phyloP scores from a whole-genome alignment of 2,888 invertebrate genomes.

The Gastracanthus pulcherrimus region DNA sequence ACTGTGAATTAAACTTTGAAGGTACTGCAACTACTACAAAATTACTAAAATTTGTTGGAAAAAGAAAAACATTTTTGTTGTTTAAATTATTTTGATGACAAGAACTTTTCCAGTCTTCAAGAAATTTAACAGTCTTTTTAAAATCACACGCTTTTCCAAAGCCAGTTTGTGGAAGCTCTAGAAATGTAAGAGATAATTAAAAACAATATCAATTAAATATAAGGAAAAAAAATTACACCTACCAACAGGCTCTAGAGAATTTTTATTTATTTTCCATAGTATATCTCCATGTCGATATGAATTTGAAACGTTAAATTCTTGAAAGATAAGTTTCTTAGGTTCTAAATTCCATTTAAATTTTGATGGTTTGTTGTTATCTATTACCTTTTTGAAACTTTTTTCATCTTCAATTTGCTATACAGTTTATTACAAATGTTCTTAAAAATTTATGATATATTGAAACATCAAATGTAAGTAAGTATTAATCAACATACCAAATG shows the following conservation, averaged over 20 bases:
- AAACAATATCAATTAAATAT: slow-evolving; percentile 12
- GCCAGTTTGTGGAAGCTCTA: slow-evolving; percentile 71
- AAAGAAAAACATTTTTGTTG: slow-evolving; percentile 74
- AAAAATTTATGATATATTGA: slow-evolving; percentile 53
- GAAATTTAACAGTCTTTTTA: slow-evolving; percentile 76
- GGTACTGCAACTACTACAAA: slow-evolving; percentile 69
- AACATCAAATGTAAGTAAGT: slow-evolving; percentile 20
- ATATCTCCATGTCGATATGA: slow-evolving; percentile 67
- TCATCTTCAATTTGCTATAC: slow-evolving; percentile 65
- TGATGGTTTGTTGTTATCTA: slow-evolving; percentile 59
- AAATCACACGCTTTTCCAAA: slow-evolving; percentile 71
- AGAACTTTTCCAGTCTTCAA: slow-evolving; percentile 75
- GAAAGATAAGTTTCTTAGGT: slow-evolving; percentile 44
- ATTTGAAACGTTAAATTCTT: slow-evolving; percentile 63
- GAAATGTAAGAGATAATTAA: slow-evolving; percentile 40
- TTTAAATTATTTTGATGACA: slow-evolving; percentile 75
- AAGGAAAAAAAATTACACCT: slow-evolving; percentile 34
- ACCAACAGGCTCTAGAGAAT: slow-evolving; percentile 68
- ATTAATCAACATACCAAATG: slow-evolving; percentile 59
- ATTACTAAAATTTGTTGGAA: slow-evolving; percentile 70
- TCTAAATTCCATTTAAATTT: slow-evolving; percentile 66
- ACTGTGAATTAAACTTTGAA: slow-evolving; percentile 65
- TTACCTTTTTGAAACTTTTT: slow-evolving; percentile 61
- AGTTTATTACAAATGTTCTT: slow-evolving; percentile 39
- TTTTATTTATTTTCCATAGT: slow-evolving; percentile 66